Evolutionary conservation across 2,888 invertebrate genomes (phyloP), one percentile per base, ranked within the genome.

Genomic region (Panorpa germanica): DNA sequence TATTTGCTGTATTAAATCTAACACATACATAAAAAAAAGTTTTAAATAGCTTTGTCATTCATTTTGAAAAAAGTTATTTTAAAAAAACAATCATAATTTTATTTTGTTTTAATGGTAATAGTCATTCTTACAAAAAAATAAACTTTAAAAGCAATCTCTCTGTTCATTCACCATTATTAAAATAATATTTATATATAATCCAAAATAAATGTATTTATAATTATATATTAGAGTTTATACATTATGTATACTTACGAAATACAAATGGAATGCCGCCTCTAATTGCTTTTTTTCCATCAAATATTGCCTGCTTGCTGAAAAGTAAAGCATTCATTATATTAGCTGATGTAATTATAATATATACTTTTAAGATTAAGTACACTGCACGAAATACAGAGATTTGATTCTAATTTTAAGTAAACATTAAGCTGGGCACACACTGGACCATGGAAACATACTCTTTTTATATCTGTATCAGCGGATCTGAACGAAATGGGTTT

Each of bases 211-310:
- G 7, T 14, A 16, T 27, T 12, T n/a, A 25, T 15, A 31, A 15
- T 16, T 15, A 31, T 19, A 17, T 10, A 25, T n/a, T 30, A 9
- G 20, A 20, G 23, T 20, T 28, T 12, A 30, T 20, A 20, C 9
- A 31, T 25, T 31, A 33, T 13, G 31, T 31, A 41, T 52, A 80
- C 90, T 86, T 70, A 93, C 91, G 93, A 59, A 93, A 93, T 39
- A 93, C 85, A 57, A 93, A 80, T 37, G 93, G 93, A 54, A 93
- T 88, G 46, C 93, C 93, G 46, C 93, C 93, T 50, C 93, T 67
- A 52, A 93, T 93, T 38, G 91, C 81, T 53, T 90, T 81, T 56
- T 90, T 90, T 41, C 90, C 90, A 61, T 93, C 91, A 59, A 91
- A 93, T 33, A 90, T 75, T 31, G 93, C 85, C 59, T 88, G 78